A percentile compares a stretch with the other conserved stretches of the same genome.
phyloP scores from a whole-genome alignment of 1,140 invertebrate genomes.

The Psix sp. region DNA sequence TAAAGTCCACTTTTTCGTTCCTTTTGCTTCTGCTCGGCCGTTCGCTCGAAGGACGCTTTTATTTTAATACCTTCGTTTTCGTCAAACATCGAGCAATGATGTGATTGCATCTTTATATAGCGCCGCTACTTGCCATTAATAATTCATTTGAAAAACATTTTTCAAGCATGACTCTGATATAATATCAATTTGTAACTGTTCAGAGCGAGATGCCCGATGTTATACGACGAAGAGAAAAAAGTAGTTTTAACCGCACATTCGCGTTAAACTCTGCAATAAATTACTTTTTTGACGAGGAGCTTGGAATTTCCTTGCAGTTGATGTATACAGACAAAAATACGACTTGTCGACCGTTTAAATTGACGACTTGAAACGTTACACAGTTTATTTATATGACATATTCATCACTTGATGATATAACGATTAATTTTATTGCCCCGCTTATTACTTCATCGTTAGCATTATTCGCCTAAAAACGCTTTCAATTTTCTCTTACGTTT shows the following conservation, averaged over 20 bases:
- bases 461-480: too few relatives aligned
- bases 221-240: constrained; percentile 22
- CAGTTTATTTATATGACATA: not conserved
- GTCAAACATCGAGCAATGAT: constrained; percentile 14
- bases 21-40: constrained; percentile 4
- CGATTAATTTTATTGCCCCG: too few relatives aligned
- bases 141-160: constrained; percentile 34
- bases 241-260: constrained; percentile 19
- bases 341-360: constrained; percentile 8
- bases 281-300: constrained; percentile 41
- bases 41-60: constrained; percentile 12
- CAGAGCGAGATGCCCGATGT: constrained; percentile 27
- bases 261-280: constrained; percentile 46
- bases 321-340: constrained; percentile 12
- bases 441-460: too few relatives aligned
- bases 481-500: too few relatives aligned
- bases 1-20: constrained; percentile 12
- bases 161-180: constrained; percentile 16
- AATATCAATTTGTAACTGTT: constrained; percentile 40
- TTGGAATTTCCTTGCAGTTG: constrained; percentile 5
- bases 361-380: not conserved
- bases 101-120: constrained; percentile 38
- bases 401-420: not conserved
- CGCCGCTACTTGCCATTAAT: constrained; percentile 23
- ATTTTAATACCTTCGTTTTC: constrained; percentile 33